Percentiles rank a stretch among this genome's conserved stretches.
These are phyloP conservation scores for Drosophila suboccidentalis DNA, from an alignment of 2,888 invertebrate genomes.

Conservation along the genomic window DNA sequence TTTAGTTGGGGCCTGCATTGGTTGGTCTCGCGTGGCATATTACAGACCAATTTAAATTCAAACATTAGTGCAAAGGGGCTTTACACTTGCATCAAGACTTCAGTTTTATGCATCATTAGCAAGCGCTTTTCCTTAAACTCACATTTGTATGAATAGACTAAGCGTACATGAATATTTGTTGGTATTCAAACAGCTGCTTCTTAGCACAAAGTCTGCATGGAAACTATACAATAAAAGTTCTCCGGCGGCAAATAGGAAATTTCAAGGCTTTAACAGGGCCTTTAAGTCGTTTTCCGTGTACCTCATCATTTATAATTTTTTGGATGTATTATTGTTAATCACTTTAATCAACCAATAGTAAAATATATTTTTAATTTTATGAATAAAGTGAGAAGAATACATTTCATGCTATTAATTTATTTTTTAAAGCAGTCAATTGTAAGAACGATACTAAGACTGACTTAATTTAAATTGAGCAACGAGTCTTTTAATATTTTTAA, in stretches of 20 bases:
- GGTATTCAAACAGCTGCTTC: not conserved
- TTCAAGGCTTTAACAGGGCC: not conserved
- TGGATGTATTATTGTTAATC: too few relatives aligned
- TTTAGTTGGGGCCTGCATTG: not conserved
- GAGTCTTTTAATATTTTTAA: not conserved
- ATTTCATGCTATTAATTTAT: too few relatives aligned
- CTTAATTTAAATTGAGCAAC: too few relatives aligned
- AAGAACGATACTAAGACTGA: too few relatives aligned
- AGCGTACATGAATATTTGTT: not conserved
- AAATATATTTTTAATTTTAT: too few relatives aligned
- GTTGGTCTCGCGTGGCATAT: constrained; percentile 67
- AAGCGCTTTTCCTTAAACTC: constrained; percentile 4
- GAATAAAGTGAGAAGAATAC: too few relatives aligned
- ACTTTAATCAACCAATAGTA: too few relatives aligned
- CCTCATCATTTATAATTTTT: too few relatives aligned
- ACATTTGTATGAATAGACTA: not conserved
- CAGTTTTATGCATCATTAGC: constrained; percentile 56
- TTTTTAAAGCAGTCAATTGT: too few relatives aligned
- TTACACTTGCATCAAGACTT: constrained; percentile 29
- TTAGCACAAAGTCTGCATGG: not conserved
- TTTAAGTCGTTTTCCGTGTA: too few relatives aligned
- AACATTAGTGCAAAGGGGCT: constrained; percentile 50
- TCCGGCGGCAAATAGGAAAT: not conserved
- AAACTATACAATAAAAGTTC: not conserved
- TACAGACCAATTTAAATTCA: constrained; percentile 64